Evolutionary conservation across 2,888 invertebrate species (phyloP).

Genomic region (Poecilobothrus nobilitatus): DNA sequence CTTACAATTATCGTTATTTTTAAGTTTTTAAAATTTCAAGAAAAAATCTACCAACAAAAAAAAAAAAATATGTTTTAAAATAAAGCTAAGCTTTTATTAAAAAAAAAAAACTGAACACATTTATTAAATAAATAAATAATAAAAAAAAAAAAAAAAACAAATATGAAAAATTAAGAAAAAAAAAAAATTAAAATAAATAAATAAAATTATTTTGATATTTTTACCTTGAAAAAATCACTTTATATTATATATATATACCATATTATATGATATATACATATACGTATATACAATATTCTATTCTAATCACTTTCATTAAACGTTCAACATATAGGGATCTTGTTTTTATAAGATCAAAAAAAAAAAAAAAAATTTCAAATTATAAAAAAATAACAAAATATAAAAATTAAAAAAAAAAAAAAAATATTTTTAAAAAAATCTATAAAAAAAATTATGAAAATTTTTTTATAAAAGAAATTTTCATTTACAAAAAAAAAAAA

Average conservation of each 20-base stretch:
- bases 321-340: constrained; percentile 1
- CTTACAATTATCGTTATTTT: too few species aligned
- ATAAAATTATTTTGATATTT: constrained; percentile 1
- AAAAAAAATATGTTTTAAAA: too few species aligned
- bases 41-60: too few species aligned
- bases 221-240: neutral
- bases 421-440: constrained; percentile 15
- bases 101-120: neutral
- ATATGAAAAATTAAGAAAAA: too few species aligned
- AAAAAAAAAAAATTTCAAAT: neutral
- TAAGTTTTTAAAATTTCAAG: too few species aligned
- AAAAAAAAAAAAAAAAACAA: too few species aligned
- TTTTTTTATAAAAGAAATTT: constrained; percentile 21
- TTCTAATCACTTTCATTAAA: constrained; percentile 21
- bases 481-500: constrained; percentile 13
- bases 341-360: constrained; percentile 13
- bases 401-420: constrained; percentile 19
- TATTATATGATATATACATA: constrained; percentile 2
- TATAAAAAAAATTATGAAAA: constrained; percentile 14
- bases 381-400: constrained; percentile 10
- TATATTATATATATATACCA: neutral
- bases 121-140: neutral
- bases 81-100: neutral
- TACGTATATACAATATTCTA: constrained; percentile 17
- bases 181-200: neutral